phyloP scores from a whole-genome alignment of 2,113 vertebrate genomes.

The Haplochromis vanheusdeni region DNA sequence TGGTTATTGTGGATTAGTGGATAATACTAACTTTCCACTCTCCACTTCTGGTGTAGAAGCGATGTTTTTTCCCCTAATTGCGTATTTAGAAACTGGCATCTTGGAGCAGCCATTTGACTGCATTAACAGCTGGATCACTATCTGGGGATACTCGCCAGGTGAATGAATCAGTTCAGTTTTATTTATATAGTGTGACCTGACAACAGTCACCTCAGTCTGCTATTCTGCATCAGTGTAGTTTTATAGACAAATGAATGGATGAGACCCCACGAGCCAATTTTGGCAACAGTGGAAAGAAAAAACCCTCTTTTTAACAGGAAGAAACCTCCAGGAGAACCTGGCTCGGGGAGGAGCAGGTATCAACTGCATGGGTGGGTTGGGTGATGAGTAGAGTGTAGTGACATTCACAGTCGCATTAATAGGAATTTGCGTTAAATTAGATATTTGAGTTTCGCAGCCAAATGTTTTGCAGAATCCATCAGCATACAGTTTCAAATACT shows the following conservation, averaged over 20 bases:
- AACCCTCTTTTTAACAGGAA: background rate
- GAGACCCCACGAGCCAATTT: background rate
- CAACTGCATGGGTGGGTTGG: background rate
- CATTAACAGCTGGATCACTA: background rate
- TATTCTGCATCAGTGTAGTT: background rate
- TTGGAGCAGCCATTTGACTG: background rate
- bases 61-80: accelerated
- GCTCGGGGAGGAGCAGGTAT: background rate
- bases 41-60: background rate
- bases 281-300: accelerated
- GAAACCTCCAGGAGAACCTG: background rate
- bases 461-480: background rate
- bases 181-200: background rate
- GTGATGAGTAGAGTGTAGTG: background rate
- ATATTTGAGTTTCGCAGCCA: background rate
- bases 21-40: background rate
- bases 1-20: background rate
- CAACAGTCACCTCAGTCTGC: background rate
- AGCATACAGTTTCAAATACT: background rate
- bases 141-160: background rate
- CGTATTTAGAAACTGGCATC: background rate
- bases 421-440: background rate
- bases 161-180: background rate
- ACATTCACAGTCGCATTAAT: background rate
- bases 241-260: background rate